Evolutionary conservation across 2,888 invertebrate genomes (phyloP), one percentile per base, ranked within the genome.

Genomic region (Nemotelus pantherinus): DNA sequence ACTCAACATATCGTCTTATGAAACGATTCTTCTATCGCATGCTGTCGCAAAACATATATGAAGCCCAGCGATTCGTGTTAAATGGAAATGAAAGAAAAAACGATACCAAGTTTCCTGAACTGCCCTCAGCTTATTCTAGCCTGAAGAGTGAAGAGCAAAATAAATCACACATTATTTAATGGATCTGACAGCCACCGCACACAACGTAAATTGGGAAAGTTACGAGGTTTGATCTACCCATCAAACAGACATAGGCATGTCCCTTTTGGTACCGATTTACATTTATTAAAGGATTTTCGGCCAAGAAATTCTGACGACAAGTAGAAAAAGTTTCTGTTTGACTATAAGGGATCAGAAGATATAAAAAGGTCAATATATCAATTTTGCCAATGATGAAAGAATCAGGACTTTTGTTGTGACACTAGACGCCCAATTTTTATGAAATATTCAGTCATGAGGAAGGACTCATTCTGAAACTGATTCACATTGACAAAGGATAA

Each of bases 321-420:
- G 53, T 53, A 53, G 10, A 53, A 53, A 53, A 53, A 53, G 10
- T 7, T 53, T 53, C 53, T 53, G 53, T 53, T 53, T 1, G 10
- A 7, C 6, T 10, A 53, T 53, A 53, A 44, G 64, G 45, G 63
- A 63, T 64, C 64, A 44, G 64, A 43, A 44, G n/a, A 64, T 44
- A 2, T 44, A 64, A 64, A 64, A 64, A 64, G 64, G 64, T 64
- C 47, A 67, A 67, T 67, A 67, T 67, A 67, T 67, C 48, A 67
- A 67, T 67, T 50, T 25, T 44, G 47, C 25, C 41, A 50, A 67
- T 47, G 50, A 65, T 65, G 25, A 47, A 65, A 47, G 67, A 43
- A 48, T 48, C 67, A 25, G 50, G 2, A 39, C 7, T 9, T 67
- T 50, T 39, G 41, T 9, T 67, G 67, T 5, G 63, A 3, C 45